Evolutionary conservation across 1,140 invertebrate species (phyloP).

Genomic region (Calephelis nemesis): DNA sequence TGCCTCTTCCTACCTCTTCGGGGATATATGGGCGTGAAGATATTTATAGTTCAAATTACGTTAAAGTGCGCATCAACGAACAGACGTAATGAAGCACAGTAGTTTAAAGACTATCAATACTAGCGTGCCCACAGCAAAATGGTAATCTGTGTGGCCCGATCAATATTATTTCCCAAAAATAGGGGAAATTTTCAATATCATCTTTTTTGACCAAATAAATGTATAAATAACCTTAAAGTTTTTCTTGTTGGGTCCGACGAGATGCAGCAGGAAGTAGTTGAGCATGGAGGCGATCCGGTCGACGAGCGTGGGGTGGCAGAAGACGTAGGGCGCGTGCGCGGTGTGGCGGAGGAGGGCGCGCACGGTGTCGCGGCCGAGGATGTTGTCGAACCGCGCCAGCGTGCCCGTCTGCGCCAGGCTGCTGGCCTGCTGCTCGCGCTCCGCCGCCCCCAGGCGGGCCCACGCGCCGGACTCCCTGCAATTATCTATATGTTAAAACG

Average conservation of each 20-base stretch:
- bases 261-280: slow-evolving; percentile 94
- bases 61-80: no score
- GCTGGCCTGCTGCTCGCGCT: slow-evolving; percentile 87
- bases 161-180: no score
- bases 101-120: no score
- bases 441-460: slow-evolving; percentile 84
- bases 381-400: slow-evolving; percentile 95
- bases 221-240: slow-evolving; percentile 86
- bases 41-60: no score
- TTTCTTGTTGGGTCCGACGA: slow-evolving; percentile 93
- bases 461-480: slow-evolving; percentile 88
- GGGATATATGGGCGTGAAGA: no score
- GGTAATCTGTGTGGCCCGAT: no score
- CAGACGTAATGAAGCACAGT: no score
- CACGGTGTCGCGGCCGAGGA: slow-evolving; percentile 94
- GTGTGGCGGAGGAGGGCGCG: slow-evolving; percentile 91
- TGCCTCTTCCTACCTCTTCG: no score
- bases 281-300: slow-evolving; percentile 96
- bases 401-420: slow-evolving; percentile 90
- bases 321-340: slow-evolving; percentile 90
- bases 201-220: no score
- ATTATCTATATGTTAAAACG: no score
- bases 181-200: no score
- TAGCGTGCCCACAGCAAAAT: no score
- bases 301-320: slow-evolving; percentile 94